Percentiles rank a stretch among this genome's conserved stretches.
Conservation (phyloP, 2,797 vertebrate genomes). For the Pangasius krempfi region DNA sequence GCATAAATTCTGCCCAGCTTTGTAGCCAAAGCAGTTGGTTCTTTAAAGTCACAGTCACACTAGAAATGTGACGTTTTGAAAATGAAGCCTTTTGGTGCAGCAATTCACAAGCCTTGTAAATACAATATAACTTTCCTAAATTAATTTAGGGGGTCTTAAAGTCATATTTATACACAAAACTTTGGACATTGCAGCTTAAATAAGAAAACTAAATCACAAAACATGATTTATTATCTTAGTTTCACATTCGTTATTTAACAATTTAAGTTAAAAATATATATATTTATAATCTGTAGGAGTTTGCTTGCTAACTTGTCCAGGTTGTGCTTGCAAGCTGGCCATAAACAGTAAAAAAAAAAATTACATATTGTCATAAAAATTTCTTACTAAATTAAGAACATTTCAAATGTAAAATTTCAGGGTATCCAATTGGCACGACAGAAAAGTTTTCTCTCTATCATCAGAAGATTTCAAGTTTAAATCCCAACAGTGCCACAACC, state of each 20-base stretch:
- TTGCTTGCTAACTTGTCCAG: no score
- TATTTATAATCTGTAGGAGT: no score
- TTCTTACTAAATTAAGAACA: not conserved
- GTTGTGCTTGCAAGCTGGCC: not conserved
- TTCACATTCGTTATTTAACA: not conserved
- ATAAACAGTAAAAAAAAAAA: no score
- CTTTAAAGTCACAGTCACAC: not conserved
- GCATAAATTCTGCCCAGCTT: slow-evolving; percentile 5
- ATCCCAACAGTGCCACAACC: not conserved
- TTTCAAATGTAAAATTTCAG: not conserved
- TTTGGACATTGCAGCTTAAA: not conserved
- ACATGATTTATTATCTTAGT: not conserved
- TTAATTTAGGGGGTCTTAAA: not conserved
- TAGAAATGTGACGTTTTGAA: not conserved
- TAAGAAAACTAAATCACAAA: not conserved
- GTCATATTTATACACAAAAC: not conserved
- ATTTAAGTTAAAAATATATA: no score
- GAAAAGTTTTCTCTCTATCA: not conserved
- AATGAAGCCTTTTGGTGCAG: not conserved
- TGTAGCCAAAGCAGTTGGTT: not conserved
- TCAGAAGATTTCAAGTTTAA: not conserved
- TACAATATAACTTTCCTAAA: not conserved
- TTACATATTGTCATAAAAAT: not conserved
- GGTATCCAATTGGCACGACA: not conserved
- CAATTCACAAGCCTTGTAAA: not conserved